Evolutionary conservation across 2,113 vertebrate genomes (phyloP).

Genomic region (Pontoporia blainvillei): DNA sequence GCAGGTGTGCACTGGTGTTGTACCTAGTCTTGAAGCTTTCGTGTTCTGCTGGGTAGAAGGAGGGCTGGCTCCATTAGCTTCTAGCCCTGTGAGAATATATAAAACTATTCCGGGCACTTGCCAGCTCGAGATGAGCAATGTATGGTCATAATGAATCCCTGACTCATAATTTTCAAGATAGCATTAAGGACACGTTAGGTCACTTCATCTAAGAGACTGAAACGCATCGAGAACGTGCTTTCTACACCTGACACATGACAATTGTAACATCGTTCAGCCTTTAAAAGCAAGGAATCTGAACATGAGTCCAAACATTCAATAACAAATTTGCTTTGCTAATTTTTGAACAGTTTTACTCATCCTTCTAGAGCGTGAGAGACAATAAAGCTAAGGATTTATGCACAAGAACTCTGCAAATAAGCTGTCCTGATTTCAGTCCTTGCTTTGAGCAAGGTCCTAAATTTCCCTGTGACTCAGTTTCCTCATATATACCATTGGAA

Average conservation of each 20-base stretch:
- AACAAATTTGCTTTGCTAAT: not conserved
- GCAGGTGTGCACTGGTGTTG: conserved; percentile 65
- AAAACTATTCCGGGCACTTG: conserved; percentile 49
- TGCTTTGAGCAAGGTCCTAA: not conserved
- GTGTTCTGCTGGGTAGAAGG: conserved; percentile 53
- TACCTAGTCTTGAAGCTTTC: conserved; percentile 37
- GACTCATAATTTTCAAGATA: conserved; percentile 46
- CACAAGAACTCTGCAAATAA: not conserved
- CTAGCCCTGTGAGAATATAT: conserved; percentile 26
- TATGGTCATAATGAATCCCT: conserved; percentile 44
- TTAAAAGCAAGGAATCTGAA: not conserved
- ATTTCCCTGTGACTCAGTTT: not conserved
- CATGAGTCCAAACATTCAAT: not conserved
- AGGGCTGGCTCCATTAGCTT: conserved; percentile 60
- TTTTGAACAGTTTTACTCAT: not conserved
- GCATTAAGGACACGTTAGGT: conserved; percentile 56
- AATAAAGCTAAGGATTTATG: not conserved
- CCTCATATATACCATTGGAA: not conserved
- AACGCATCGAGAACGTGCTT: not conserved
- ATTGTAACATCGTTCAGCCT: not conserved
- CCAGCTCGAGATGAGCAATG: conserved; percentile 43
- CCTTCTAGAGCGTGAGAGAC: not conserved
- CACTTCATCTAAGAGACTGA: conserved; percentile 41
- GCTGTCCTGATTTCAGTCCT: not conserved
- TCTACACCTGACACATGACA: not conserved